A percentile compares a stretch with the other conserved stretches of the same genome.
Conservation (phyloP, 2,797 vertebrate genomes). For the Bradypus variegatus region DNA sequence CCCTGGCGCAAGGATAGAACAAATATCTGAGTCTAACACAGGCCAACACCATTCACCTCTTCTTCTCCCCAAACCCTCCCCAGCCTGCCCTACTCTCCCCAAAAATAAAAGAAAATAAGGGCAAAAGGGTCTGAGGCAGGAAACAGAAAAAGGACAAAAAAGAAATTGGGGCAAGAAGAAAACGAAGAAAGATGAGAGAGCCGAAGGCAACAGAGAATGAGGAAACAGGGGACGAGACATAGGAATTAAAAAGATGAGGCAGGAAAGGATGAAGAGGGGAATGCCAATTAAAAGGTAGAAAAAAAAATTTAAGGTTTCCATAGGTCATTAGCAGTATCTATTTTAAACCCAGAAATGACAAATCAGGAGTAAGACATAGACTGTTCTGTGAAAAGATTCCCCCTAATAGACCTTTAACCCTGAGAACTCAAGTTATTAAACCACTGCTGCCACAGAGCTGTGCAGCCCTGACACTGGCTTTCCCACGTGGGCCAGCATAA, state of each 20-base stretch:
- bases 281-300: not conserved
- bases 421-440: not conserved
- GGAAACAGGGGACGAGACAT: not conserved
- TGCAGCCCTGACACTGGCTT: too few species aligned
- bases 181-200: not conserved
- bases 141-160: not conserved
- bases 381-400: not conserved
- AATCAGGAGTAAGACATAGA: not conserved
- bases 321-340: not conserved
- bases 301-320: not conserved
- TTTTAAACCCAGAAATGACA: not conserved
- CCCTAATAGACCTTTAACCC: not conserved
- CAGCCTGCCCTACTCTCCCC: not conserved
- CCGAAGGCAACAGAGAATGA: not conserved
- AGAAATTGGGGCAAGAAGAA: not conserved
- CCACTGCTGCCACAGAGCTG: not conserved
- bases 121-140: not conserved
- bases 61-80: not conserved
- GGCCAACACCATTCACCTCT: not conserved
- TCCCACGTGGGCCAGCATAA: accelerated
- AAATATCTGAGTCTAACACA: not conserved
- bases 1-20: not conserved
- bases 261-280: not conserved
- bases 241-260: not conserved
- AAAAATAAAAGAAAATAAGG: not conserved